phyloP scores from a whole-genome alignment of 2,113 vertebrate genomes.

The Psophia crepitans region DNA sequence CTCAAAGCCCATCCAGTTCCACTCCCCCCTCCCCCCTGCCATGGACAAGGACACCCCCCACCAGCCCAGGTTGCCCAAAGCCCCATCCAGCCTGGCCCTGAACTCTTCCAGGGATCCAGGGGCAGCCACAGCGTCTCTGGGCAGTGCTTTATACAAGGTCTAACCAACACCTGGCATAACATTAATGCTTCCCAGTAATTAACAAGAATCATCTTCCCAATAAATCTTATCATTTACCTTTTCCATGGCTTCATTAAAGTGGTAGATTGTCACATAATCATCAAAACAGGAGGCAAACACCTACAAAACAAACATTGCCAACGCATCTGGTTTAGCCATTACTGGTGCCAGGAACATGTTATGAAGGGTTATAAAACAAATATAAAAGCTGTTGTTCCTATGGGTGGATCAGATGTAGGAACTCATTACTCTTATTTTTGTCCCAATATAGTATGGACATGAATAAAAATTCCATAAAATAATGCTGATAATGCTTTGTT shows the following conservation, averaged over 20 bases:
- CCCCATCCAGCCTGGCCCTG: too few relatives aligned
- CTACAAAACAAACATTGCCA: neutral
- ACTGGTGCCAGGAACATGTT: neutral
- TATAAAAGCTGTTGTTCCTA: neutral
- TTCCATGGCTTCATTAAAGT: neutral
- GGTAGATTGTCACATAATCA: neutral
- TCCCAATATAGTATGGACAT: constrained; percentile 38
- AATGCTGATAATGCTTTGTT: constrained; percentile 25
- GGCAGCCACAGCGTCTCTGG: too few relatives aligned
- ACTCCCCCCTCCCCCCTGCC: too few relatives aligned
- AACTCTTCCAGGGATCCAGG: too few relatives aligned
- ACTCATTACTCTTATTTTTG: constrained; percentile 34
- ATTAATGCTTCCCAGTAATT: neutral
- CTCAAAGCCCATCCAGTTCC: too few relatives aligned
- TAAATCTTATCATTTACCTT: neutral
- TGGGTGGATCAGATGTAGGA: constrained; percentile 21
- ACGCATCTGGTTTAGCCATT: neutral
- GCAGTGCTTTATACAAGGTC: neutral
- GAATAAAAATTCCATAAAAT: constrained; percentile 47
- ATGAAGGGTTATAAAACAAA: neutral
- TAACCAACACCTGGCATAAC: neutral
- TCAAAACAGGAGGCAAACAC: neutral
- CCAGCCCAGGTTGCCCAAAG: too few relatives aligned
- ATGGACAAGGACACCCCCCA: too few relatives aligned
- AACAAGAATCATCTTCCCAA: neutral